phyloP scores from a whole-genome alignment of 2,888 invertebrate genomes.

The Eristalinus sepulchralis region DNA sequence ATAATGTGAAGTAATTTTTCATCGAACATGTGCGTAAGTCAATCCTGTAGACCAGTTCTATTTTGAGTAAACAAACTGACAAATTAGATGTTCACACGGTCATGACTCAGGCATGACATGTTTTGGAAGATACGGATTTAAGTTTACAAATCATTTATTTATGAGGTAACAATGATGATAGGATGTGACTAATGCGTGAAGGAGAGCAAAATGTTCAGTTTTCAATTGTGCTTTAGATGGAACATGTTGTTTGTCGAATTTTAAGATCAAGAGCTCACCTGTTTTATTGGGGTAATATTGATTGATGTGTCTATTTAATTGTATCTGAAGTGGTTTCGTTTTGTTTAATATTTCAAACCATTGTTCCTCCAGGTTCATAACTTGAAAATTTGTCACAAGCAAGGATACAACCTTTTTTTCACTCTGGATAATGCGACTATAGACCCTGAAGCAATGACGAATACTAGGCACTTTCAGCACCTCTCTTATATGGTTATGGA shows the following conservation, averaged over 20 bases:
- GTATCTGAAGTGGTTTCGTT: too few relatives aligned
- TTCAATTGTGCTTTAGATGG: neutral
- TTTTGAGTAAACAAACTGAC: neutral
- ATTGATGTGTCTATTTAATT: too few relatives aligned
- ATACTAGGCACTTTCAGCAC: too few relatives aligned
- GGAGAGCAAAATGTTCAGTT: neutral
- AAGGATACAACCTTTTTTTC: too few relatives aligned
- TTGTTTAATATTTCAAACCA: too few relatives aligned
- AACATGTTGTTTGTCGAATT: neutral
- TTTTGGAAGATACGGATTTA: neutral
- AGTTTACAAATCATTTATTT: neutral
- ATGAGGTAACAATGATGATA: neutral
- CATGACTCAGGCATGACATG: neutral
- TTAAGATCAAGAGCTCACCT: too few relatives aligned
- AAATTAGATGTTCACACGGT: neutral
- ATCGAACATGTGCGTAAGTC: constrained; percentile 1
- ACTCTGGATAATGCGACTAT: too few relatives aligned
- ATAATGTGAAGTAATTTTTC: neutral
- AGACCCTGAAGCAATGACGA: too few relatives aligned
- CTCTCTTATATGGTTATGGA: too few relatives aligned
- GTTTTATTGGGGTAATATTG: too few relatives aligned
- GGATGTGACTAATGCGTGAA: neutral
- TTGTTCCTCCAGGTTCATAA: too few relatives aligned
- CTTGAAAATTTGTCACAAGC: too few relatives aligned
- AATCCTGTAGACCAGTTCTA: neutral